phyloP scores from a whole-genome alignment of 2,113 vertebrate species.

The Poecilia latipinna region DNA sequence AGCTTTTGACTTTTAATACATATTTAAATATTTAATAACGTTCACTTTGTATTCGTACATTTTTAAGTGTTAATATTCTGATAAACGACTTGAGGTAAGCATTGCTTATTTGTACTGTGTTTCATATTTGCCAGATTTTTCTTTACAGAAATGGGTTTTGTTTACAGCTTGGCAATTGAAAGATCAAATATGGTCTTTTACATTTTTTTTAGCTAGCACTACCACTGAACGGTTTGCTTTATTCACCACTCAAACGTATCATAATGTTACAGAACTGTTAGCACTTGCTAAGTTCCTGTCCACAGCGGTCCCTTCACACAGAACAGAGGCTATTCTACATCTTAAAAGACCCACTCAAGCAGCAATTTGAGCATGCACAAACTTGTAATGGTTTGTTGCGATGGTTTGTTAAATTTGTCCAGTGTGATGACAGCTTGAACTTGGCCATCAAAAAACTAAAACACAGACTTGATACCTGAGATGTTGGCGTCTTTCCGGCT shows the following conservation, averaged over 20 bases:
- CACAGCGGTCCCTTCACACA: neutral
- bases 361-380: neutral
- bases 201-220: neutral
- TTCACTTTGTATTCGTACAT: neutral
- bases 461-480: too few species aligned
- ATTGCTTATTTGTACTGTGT: neutral
- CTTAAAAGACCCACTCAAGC: too few species aligned
- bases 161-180: neutral
- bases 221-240: conserved; percentile 2
- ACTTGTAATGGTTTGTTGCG: neutral
- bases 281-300: conserved; percentile 8
- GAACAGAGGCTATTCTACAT: neutral
- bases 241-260: conserved; percentile 2
- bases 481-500: too few species aligned
- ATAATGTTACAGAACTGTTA: conserved; percentile 3
- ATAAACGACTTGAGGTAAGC: neutral
- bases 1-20: neutral
- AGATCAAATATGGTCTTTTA: neutral
- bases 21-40: too few species aligned
- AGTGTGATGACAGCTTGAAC: too few species aligned
- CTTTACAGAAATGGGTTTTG: neutral
- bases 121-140: neutral
- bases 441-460: too few species aligned
- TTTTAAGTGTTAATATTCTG: neutral
- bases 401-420: too few species aligned